Conservation (phyloP, 2,888 invertebrate species). For the Stratiomys singularior region DNA sequence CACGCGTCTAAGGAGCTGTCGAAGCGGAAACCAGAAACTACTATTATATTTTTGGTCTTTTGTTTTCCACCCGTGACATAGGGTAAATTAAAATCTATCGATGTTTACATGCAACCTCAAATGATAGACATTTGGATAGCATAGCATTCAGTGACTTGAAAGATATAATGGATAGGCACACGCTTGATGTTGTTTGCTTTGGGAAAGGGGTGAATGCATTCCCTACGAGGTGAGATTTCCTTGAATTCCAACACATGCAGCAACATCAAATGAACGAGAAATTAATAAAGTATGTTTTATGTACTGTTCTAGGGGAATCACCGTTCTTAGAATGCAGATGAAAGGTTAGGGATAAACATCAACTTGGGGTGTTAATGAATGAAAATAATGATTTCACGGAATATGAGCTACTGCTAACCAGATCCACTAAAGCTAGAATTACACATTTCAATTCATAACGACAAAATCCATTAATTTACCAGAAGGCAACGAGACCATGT, state of each 20-base stretch:
- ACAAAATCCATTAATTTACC: no score
- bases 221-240: background rate
- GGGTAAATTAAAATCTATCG: conserved; percentile 23
- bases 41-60: conserved; percentile 26
- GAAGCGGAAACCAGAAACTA: conserved; percentile 34
- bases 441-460: no score
- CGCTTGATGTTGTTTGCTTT: background rate
- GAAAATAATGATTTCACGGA: no score
- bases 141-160: conserved; percentile 26
- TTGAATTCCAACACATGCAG: background rate
- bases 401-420: no score
- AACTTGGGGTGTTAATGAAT: no score
- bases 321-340: no score
- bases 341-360: no score
- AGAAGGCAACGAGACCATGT: no score
- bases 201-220: conserved; percentile 13
- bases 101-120: conserved; percentile 37
- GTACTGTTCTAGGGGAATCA: no score
- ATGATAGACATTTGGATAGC: conserved; percentile 39
- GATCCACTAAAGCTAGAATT: no score
- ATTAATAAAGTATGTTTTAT: no score
- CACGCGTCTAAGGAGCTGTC: background rate
- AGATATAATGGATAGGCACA: background rate
- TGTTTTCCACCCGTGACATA: conserved; percentile 1
- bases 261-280: no score